Percentiles rank a stretch among this genome's conserved stretches.
Evolutionary conservation across 2,888 invertebrate species (phyloP).

Genomic region (Tiliacea aurago): DNA sequence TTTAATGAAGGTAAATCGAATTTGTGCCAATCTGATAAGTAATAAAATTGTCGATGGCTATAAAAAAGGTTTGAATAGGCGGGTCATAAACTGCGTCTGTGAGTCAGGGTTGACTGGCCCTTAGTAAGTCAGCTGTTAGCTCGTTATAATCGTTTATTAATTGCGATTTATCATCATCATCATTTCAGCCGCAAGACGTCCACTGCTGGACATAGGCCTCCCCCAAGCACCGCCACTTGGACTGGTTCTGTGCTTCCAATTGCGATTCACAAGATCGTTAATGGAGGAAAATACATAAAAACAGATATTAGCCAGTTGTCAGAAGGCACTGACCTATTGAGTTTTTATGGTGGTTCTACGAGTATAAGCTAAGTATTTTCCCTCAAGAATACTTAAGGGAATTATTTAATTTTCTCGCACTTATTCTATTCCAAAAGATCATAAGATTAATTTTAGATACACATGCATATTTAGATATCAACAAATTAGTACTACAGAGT

Average conservation of each 20-base stretch:
- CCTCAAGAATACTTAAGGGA: neutral
- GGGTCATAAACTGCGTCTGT: neutral
- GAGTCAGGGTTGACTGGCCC: conserved; percentile 2
- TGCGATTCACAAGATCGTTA: neutral
- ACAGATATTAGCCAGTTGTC: neutral
- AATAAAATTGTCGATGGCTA: conserved; percentile 18
- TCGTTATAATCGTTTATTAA: conserved; percentile 2
- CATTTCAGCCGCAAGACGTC: too few relatives aligned
- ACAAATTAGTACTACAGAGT: neutral
- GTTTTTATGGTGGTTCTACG: neutral
- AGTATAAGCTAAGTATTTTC: neutral
- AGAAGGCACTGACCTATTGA: neutral
- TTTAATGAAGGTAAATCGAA: conserved; percentile 7
- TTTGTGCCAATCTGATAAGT: conserved; percentile 9
- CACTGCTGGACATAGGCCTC: too few relatives aligned
- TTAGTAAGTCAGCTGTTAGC: conserved; percentile 11
- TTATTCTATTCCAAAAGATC: neutral
- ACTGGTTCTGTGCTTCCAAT: neutral
- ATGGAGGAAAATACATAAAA: conserved; percentile 10
- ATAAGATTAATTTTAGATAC: neutral
- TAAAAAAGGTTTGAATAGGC: conserved; percentile 4
- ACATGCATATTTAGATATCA: neutral
- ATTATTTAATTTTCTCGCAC: neutral
- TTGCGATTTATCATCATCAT: too few relatives aligned
- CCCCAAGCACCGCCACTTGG: too few relatives aligned